A percentile compares a stretch with the other conserved stretches of the same genome.
phyloP scores from a whole-genome alignment of 2,113 vertebrate genomes.

The Ictalurus furcatus region DNA sequence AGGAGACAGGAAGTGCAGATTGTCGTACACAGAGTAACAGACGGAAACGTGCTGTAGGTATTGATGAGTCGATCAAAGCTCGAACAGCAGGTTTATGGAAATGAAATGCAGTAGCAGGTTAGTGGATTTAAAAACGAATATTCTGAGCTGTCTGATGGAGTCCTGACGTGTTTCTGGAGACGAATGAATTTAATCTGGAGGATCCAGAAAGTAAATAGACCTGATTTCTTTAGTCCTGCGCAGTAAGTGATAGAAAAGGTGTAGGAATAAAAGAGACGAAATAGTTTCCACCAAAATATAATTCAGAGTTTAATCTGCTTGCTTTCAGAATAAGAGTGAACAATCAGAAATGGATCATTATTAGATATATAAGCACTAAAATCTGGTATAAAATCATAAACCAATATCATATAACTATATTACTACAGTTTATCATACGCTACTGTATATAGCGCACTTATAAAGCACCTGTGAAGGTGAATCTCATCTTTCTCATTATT shows the following conservation, averaged over 20 bases:
- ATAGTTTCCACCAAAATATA: too few species aligned
- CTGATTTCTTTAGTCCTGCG: not conserved
- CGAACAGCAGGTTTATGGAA: not conserved
- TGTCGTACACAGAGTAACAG: not conserved
- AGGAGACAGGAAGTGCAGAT: not conserved
- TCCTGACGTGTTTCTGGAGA: not conserved
- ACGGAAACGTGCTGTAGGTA: not conserved
- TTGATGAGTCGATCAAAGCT: not conserved
- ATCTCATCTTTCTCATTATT: not conserved
- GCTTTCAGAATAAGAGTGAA: too few species aligned
- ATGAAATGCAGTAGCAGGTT: not conserved
- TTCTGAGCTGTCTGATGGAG: not conserved
- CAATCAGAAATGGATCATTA: too few species aligned
- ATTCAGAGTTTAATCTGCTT: too few species aligned
- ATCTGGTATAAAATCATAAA: too few species aligned
- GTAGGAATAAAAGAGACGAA: too few species aligned
- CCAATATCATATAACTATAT: too few species aligned
- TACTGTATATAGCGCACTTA: too few species aligned
- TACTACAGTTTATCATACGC: too few species aligned
- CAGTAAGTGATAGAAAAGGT: too few species aligned
- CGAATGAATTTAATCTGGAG: not conserved
- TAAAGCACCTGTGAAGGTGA: not conserved
- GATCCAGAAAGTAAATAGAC: not conserved
- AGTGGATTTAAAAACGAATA: not conserved
- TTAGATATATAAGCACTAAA: too few species aligned